Base-by-base conservation (phyloP, 2,888 invertebrate genomes). In the Anoplius nigerrimus region DNA sequence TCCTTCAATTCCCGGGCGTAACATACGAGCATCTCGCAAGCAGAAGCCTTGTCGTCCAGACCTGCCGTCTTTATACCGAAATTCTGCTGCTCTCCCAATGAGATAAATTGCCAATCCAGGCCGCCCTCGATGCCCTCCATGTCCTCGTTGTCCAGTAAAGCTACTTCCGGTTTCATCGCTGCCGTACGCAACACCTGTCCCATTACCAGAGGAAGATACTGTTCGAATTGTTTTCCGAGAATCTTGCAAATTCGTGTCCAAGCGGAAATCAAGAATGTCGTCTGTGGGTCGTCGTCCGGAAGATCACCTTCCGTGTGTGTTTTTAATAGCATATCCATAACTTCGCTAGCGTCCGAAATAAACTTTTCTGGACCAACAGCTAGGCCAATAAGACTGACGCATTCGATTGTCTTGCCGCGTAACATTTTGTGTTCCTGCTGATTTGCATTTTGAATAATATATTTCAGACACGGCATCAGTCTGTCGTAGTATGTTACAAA, bases 231-330 rank as follows among this genome's bases (percentile, higher is more conserved):
- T 86, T 92, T 94, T 72, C 95, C 94, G 89, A 98, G 91, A 82
- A 98, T 95, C 90, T 98, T 98, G 90, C 99, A 99, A 89, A 99
- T 98, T 77, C 99, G 93, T 0, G 99, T 98, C 99, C 99, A 99
- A 0, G 99, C 98, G 0, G 98, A 97, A 79, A 99, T 99, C 89
- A 99, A 94, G 90, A 98, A 99, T 13, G 97, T 97, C 22, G 98
- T 95, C 90, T 98, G 98, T 0, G 98, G 98, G 90, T 99, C 98
- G 86, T 99, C 98, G 71, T 97, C 97, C 0, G 97, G 94, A 74
- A 98, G 89, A 82, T 94, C 94, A 74, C 93, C 94, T 83, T 96
- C 95, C 6, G 94, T 93, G 87, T 98, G 97, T 0, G 97, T 96
- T 89, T 96, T 95, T 74, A 99, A 89, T 62, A 99, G 90, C 90